Conservation (phyloP, 2,113 vertebrate genomes). For the Cynocephalus volans region DNA sequence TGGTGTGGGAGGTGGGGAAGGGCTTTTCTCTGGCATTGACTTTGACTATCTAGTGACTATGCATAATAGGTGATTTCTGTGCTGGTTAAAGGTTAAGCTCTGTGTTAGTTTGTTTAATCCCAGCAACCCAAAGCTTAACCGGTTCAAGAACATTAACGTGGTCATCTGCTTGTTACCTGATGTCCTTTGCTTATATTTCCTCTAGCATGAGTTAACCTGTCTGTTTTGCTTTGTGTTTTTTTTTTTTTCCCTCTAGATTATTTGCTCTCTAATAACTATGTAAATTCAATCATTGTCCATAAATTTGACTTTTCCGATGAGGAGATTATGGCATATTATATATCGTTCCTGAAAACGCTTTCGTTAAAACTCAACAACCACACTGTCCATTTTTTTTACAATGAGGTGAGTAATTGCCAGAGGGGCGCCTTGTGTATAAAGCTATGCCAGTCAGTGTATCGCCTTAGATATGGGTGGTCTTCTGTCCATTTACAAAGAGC, state of each 20-base stretch:
- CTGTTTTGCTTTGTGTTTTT: background rate
- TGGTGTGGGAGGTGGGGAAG: background rate
- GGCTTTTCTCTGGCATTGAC: background rate
- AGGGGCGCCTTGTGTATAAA: background rate
- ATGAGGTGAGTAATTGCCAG: slow-evolving; percentile 93
- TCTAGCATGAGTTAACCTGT: background rate
- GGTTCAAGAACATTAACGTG: background rate
- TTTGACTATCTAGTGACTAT: background rate
- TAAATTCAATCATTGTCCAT: slow-evolving; percentile 99
- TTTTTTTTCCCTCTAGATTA: slow-evolving; percentile 92
- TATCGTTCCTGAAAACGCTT: slow-evolving; percentile 99
- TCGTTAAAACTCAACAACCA: slow-evolving; percentile 99
- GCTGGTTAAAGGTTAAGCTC: background rate
- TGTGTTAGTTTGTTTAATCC: background rate
- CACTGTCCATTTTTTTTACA: slow-evolving; percentile 99
- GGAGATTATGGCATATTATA: slow-evolving; percentile 99
- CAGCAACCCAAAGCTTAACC: background rate
- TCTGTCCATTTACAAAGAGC: background rate
- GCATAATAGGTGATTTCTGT: background rate
- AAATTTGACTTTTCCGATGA: slow-evolving; percentile 99
- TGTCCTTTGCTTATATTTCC: background rate
- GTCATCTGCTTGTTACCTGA: background rate
- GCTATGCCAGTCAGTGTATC: fast-evolving
- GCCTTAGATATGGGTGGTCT: fast-evolving
- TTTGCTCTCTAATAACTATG: slow-evolving; percentile 98